These are phyloP conservation scores for Leptopilina boulardi DNA, from an alignment of 1,140 invertebrate species.

Conservation along the genomic window DNA sequence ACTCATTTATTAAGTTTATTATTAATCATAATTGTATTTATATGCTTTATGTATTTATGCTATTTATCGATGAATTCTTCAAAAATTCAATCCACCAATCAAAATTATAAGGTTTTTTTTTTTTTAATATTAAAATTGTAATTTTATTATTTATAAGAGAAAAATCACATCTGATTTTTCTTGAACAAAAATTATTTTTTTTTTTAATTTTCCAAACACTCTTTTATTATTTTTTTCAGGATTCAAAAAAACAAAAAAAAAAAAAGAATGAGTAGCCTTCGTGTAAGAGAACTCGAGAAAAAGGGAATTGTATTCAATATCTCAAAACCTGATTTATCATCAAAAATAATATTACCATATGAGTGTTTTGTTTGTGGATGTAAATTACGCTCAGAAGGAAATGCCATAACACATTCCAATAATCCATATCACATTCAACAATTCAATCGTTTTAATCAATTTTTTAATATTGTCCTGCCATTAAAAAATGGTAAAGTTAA, in stretches of 20 bases:
- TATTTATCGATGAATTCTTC: too few relatives aligned
- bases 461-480: background rate
- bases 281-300: background rate
- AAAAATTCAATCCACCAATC: slow-evolving; percentile 11
- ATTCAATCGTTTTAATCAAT: background rate
- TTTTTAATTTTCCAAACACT: background rate
- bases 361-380: background rate
- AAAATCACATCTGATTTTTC: background rate
- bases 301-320: background rate
- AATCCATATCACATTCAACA: background rate
- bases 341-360: background rate
- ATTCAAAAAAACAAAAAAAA: too few relatives aligned
- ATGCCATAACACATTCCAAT: background rate
- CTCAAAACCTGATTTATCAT: background rate
- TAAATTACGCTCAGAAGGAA: background rate
- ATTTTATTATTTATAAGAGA: background rate
- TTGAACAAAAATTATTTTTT: too few relatives aligned
- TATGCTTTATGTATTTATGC: too few relatives aligned
- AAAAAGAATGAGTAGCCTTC: background rate
- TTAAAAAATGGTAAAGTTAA: background rate
- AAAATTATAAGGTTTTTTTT: background rate
- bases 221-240: slow-evolving; percentile 17
- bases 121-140: background rate
- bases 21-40: too few relatives aligned
- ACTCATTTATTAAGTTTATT: too few relatives aligned